These are phyloP conservation scores for Erythrolamprus reginae DNA, from an alignment of 2,113 vertebrate genomes.

Conservation along the genomic window DNA sequence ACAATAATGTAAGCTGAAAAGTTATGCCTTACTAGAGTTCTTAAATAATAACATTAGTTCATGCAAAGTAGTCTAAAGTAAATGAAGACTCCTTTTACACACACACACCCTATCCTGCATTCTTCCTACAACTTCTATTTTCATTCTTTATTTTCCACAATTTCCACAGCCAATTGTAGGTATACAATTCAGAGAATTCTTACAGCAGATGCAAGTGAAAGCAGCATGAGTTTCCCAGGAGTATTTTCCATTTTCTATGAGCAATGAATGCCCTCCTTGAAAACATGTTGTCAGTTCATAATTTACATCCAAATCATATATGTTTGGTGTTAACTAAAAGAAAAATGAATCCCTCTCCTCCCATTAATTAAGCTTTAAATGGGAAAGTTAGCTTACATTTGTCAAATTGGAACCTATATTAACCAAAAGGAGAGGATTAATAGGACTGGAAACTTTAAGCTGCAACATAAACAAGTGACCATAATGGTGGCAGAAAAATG, in stretches of 20 bases:
- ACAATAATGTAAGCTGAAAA: conserved; percentile 20
- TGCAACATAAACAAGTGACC: background rate
- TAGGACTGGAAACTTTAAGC: background rate
- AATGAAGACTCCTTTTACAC: background rate
- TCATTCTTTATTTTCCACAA: background rate
- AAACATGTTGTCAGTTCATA: background rate
- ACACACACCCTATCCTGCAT: background rate
- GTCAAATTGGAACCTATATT: background rate
- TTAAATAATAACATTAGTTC: background rate
- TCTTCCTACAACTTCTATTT: background rate
- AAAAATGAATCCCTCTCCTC: background rate
- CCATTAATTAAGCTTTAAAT: background rate
- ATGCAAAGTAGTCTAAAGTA: background rate
- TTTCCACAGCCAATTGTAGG: background rate
- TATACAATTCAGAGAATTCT: background rate
- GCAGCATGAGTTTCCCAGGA: background rate
- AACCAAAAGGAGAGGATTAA: background rate
- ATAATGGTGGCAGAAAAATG: background rate
- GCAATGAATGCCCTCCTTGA: background rate
- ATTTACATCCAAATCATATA: background rate
- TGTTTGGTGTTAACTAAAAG: background rate
- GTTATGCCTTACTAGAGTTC: conserved; percentile 19
- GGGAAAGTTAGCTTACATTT: background rate
- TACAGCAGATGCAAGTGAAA: background rate
- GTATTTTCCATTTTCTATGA: background rate